Evolutionary conservation across 2,888 invertebrate species (phyloP).

Genomic region (Lucinisca nassula): DNA sequence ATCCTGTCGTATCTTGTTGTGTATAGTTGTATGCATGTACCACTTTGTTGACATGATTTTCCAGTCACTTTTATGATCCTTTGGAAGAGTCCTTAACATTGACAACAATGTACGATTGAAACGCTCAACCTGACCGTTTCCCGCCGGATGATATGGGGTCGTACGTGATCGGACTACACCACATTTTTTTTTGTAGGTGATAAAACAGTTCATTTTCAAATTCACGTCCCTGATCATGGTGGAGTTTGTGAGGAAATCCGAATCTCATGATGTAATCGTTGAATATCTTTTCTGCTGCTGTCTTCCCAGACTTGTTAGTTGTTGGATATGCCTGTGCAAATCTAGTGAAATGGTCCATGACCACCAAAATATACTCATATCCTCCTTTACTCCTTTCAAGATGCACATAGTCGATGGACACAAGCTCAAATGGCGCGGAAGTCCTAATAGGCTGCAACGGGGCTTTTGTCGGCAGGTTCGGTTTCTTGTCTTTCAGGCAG

Average conservation of each 20-base stretch:
- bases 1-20: conserved; percentile 43
- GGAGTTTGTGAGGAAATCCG: conserved; percentile 45
- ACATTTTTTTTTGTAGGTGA: neutral
- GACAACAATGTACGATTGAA: conserved; percentile 37
- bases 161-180: conserved; percentile 45
- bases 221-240: conserved; percentile 51
- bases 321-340: conserved; percentile 43
- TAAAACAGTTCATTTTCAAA: conserved; percentile 59
- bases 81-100: conserved; percentile 31
- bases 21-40: conserved; percentile 43
- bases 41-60: conserved; percentile 14
- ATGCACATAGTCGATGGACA: conserved; percentile 48
- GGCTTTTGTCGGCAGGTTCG: neutral
- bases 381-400: too few species aligned
- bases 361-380: conserved; percentile 51
- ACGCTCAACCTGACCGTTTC: conserved; percentile 50
- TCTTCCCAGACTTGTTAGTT: conserved; percentile 39
- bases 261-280: conserved; percentile 41
- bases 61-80: conserved; percentile 44
- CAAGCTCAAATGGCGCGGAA: conserved; percentile 53
- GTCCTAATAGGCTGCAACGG: conserved; percentile 34
- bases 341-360: conserved; percentile 50
- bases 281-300: conserved; percentile 48
- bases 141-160: conserved; percentile 51
- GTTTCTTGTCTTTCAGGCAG: neutral